These are phyloP conservation scores for Platycercus adscitus DNA, from an alignment of 2,113 vertebrate genomes.

Conservation along the genomic window DNA sequence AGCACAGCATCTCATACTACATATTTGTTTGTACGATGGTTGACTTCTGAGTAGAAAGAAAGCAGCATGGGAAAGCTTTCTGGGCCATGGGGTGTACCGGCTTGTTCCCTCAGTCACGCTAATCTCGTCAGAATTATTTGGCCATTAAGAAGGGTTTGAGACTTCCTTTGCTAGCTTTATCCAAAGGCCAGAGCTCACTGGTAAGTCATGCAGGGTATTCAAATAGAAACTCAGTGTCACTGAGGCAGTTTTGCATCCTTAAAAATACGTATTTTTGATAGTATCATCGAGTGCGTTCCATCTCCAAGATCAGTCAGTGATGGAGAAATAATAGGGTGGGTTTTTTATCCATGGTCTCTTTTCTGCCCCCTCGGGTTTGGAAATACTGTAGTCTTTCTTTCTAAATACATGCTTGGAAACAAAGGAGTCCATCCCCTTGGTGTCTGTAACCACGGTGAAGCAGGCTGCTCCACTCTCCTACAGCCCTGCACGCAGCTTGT, in stretches of 20 bases:
- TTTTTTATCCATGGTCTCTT: accelerated
- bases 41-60: not conserved
- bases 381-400: not conserved
- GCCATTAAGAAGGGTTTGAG: not conserved
- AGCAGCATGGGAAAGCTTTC: not conserved
- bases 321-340: not conserved
- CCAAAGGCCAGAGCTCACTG: not conserved
- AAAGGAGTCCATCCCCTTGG: not conserved
- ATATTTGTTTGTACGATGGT: not conserved
- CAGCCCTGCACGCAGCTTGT: not conserved
- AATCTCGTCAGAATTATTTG: not conserved
- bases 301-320: not conserved
- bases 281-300: not conserved
- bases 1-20: not conserved
- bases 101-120: not conserved
- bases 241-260: not conserved
- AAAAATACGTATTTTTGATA: not conserved
- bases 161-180: not conserved
- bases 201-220: not conserved
- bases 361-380: not conserved
- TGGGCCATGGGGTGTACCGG: not conserved
- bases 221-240: not conserved
- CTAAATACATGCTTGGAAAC: accelerated
- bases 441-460: not conserved
- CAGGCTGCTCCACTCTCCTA: not conserved